A percentile compares a stretch with the other conserved stretches of the same genome.
Conservation (phyloP, 1,140 invertebrate species). For the Drosophila nannoptera region DNA sequence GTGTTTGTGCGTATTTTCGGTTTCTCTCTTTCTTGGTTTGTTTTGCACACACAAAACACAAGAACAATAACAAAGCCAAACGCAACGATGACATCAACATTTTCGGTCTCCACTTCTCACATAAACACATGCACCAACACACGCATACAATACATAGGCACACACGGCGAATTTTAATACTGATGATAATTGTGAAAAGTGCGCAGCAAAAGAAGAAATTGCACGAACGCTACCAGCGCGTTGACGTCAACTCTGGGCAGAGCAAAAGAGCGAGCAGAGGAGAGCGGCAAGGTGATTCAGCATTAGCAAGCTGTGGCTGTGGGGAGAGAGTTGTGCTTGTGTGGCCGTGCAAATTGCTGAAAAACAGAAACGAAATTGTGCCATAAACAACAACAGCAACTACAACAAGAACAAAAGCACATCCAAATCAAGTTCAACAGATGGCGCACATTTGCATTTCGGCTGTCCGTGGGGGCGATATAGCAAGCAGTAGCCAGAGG, state of each 20-base stretch:
- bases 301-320: conserved; percentile 21
- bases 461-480: conserved; percentile 23
- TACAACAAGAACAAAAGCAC: conserved; percentile 4
- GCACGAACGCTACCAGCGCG: conserved; percentile 46
- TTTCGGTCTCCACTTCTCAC: conserved; percentile 38
- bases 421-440: conserved; percentile 61
- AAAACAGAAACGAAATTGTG: conserved; percentile 36
- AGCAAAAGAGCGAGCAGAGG: conserved; percentile 11
- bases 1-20: conserved; percentile 7
- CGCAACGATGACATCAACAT: conserved; percentile 69
- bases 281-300: conserved; percentile 19
- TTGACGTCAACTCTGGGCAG: conserved; percentile 43
- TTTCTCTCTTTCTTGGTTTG: conserved; percentile 8
- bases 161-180: conserved; percentile 47
- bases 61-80: conserved; percentile 40
- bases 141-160: conserved; percentile 3
- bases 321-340: conserved; percentile 25
- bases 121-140: conserved; percentile 1
- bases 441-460: conserved; percentile 57
- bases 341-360: conserved; percentile 37
- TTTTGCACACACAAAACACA: conserved; percentile 10
- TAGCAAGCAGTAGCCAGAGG: background rate
- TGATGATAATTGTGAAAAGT: conserved; percentile 64
- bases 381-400: conserved; percentile 23
- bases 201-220: conserved; percentile 62